A percentile compares a stretch with the other conserved stretches of the same genome.
These are phyloP conservation scores for Microcebus tavaratra DNA, from an alignment of 2,113 vertebrate species.

Conservation along the genomic window DNA sequence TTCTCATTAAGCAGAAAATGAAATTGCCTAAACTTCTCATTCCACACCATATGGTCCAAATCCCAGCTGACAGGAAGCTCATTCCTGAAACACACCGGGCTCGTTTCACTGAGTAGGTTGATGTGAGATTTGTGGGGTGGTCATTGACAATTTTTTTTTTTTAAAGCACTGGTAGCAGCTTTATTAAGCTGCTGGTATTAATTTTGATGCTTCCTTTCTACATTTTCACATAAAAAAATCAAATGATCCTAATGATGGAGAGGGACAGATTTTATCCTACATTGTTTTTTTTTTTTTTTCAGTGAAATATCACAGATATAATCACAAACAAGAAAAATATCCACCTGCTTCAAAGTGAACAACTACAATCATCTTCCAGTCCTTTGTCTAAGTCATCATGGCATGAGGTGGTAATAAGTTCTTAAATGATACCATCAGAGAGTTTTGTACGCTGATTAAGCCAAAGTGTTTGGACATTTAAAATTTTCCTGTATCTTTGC, in stretches of 20 bases:
- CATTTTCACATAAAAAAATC: conserved; percentile 11
- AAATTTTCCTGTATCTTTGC: not conserved
- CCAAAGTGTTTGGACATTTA: not conserved
- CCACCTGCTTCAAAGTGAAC: not conserved
- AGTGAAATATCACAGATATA: not conserved
- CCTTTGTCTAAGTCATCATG: not conserved
- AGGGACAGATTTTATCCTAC: not conserved
- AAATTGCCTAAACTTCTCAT: conserved; percentile 23
- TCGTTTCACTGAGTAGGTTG: conserved; percentile 29
- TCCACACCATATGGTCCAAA: conserved; percentile 42
- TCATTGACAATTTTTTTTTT: conserved; percentile 49
- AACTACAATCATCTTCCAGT: not conserved
- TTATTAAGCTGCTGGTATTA: not conserved
- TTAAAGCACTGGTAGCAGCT: not conserved
- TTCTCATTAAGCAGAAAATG: conserved; percentile 61
- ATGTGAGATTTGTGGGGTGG: not conserved
- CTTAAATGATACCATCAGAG: not conserved
- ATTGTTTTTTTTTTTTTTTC: not conserved
- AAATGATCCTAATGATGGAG: conserved; percentile 29
- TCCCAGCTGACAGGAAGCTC: conserved; percentile 68
- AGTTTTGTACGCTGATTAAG: not conserved
- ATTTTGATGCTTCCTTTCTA: conserved; percentile 6
- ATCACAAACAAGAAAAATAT: not conserved
- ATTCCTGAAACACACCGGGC: not conserved
- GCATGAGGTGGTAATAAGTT: fast-evolving